Conservation (phyloP, 2,113 vertebrate genomes). For the Poeciliopsis prolifica region DNA sequence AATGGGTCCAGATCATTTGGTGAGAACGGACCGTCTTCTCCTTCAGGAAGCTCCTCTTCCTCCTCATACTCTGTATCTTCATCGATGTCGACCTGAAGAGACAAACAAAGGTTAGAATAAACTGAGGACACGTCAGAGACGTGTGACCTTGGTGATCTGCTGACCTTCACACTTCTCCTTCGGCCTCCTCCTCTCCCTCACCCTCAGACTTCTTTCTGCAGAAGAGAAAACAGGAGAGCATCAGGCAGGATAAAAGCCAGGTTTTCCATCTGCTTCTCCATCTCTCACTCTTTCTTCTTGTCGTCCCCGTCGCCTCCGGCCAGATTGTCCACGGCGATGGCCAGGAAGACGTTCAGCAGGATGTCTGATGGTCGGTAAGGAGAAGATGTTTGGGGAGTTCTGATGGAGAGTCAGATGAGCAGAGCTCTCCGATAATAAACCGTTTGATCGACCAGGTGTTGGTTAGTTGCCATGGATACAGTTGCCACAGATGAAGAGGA, state of each 20-base stretch:
- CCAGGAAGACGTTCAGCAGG: slow-evolving; percentile 82
- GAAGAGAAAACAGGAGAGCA: background rate
- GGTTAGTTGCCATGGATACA: slow-evolving; percentile 80
- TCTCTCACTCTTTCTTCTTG: slow-evolving; percentile 76
- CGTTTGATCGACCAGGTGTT: background rate
- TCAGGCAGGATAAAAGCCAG: background rate
- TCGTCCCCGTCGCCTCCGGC: slow-evolving; percentile 74
- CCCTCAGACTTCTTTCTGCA: slow-evolving; percentile 55
- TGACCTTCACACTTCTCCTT: slow-evolving; percentile 57
- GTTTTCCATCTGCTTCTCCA: background rate
- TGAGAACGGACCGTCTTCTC: slow-evolving; percentile 54
- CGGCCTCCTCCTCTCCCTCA: slow-evolving; percentile 30
- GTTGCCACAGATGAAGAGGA: slow-evolving; percentile 96
- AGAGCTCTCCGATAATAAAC: too few species aligned
- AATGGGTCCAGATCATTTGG: background rate
- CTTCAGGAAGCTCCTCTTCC: slow-evolving; percentile 75
- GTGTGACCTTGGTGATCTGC: background rate
- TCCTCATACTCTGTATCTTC: slow-evolving; percentile 79
- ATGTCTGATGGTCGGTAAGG: slow-evolving; percentile 74
- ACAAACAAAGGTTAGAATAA: background rate
- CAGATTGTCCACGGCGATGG: slow-evolving; percentile 82
- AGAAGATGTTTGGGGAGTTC: background rate
- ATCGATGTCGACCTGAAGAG: slow-evolving; percentile 72
- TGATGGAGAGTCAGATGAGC: background rate
- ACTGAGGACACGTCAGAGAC: background rate